Conservation (phyloP, 2,113 vertebrate species). For the Lepus americanus region DNA sequence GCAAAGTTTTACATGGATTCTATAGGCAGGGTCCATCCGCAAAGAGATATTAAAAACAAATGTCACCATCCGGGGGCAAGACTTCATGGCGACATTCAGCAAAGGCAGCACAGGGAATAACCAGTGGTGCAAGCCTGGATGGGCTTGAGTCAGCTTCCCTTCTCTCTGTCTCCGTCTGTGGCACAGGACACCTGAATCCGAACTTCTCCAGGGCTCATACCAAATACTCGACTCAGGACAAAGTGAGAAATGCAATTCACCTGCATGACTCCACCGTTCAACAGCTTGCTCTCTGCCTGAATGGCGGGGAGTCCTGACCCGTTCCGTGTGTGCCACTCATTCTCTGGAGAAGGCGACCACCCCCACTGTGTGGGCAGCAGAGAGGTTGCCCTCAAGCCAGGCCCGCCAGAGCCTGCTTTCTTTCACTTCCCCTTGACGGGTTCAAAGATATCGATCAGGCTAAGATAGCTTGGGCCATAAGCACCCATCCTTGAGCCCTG, state of each 20-base stretch:
- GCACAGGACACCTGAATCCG: not conserved
- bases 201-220: not conserved
- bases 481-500: no score
- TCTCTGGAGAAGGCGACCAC: slow-evolving; percentile 41
- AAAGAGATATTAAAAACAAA: not conserved
- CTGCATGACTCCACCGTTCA: not conserved
- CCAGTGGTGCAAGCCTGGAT: not conserved
- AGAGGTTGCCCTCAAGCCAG: not conserved
- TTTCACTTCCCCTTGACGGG: not conserved
- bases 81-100: not conserved
- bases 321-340: not conserved
- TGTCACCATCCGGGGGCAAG: not conserved
- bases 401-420: no score
- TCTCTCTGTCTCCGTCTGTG: not conserved
- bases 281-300: not conserved
- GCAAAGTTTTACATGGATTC: not conserved
- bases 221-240: fast-evolving
- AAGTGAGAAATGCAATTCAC: slow-evolving; percentile 69
- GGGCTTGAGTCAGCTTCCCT: not conserved
- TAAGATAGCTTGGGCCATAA: not conserved
- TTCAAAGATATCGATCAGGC: not conserved
- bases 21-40: not conserved
- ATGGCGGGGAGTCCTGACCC: not conserved
- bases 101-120: fast-evolving
- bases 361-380: fast-evolving